Base-by-base conservation (phyloP, 2,888 invertebrate species). In the Tenthredo scrophulariae region DNA sequence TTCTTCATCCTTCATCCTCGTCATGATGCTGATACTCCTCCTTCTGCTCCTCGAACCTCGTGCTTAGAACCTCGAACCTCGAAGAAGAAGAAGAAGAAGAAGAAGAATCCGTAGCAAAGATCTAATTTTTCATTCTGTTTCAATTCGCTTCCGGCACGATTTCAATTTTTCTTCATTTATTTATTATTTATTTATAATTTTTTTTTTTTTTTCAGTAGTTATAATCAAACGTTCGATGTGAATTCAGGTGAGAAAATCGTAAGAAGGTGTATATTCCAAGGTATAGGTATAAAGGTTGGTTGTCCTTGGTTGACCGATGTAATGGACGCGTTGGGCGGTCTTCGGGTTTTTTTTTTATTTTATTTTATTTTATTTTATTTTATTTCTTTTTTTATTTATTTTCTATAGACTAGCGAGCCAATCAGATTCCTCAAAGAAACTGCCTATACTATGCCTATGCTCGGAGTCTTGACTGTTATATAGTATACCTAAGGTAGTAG, bases 21-120 rank as follows among this genome's bases (percentile, higher is more conserved):
- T 58, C 43, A 75, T 86, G 85, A 86, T 84, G 84, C 86, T 86
- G 85, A 70, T 43, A 7, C 37, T 77, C 75, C 85, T 86, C 15
- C 15, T 46, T 15, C 15, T 15, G 4, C 46, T 15, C 13, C 13
- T 15, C 46, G 46, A 46, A 46, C 43, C 13, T 46, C 13, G 43
- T n/a, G n/a, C n/a, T n/a, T n/a, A n/a, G n/a, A 13, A 15, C 13
- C 15, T 46, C 13, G 15, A 46, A 46, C 3, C 43, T 13, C 13
- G 43, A 13, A 26, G 65, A 82, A 37, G 40, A 37, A 13, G 46
- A 33, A 33, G 2, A 33, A 4, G 33, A 37, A 37, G 37, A n/a
- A n/a, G n/a, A n/a, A n/a, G n/a, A n/a, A 37, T 37, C 7, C 9
- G 72, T 43, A 22, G 22, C 10, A 15, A 75, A 75, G 26, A 75